Evolutionary conservation across 2,113 vertebrate species (phyloP), one percentile per base, ranked within the genome.

Genomic region (Acinonyx jubatus): DNA sequence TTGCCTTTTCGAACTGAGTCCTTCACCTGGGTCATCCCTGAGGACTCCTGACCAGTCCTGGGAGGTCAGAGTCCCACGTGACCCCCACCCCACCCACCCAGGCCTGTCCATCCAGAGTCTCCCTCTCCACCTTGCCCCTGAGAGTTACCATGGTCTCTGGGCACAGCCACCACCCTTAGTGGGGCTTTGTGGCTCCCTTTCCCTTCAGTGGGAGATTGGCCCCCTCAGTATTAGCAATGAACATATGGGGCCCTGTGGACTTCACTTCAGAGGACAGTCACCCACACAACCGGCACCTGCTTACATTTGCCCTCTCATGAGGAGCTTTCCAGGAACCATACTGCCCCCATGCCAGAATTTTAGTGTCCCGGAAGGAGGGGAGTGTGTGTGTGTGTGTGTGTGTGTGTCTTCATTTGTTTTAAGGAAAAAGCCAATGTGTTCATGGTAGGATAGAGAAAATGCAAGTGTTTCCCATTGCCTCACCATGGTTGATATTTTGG

Each of bases 31-130:
- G 31, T 52, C n/a, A 15, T n/a, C 52, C 91, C 18, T 31, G 36
- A 29, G 31, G 52, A 45, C 11, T 11, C 76, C 65, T 52, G 38
- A 50, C 16, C 16, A 63, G 82, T 27, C 33, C 69, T 16, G 9
- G 90, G 81, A 50, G 48, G n/a, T 65, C 41, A 33, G 73, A 14
- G 19, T 45, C 50, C 48, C 18, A 18, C 2, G 15, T 19, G 5
- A 4, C 55, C 12, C 19, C 33, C 1, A 0, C 33, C 25, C 71
- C 38, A 45, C 14, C 4, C 0, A 5, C 7, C 38, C 7, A 14
- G 76, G 25, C 61, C 18, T 41, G 45, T 85, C 63, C 29, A 31
- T 5, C 45, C 1, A 2, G 38, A n/a, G 63, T 41, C 61, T 71
- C 33, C 15, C 31, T 52, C 13, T 9, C 7, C 15, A 7, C 52